Base-by-base conservation (phyloP, 2,888 invertebrate species). In the Coecobrya sp. region DNA sequence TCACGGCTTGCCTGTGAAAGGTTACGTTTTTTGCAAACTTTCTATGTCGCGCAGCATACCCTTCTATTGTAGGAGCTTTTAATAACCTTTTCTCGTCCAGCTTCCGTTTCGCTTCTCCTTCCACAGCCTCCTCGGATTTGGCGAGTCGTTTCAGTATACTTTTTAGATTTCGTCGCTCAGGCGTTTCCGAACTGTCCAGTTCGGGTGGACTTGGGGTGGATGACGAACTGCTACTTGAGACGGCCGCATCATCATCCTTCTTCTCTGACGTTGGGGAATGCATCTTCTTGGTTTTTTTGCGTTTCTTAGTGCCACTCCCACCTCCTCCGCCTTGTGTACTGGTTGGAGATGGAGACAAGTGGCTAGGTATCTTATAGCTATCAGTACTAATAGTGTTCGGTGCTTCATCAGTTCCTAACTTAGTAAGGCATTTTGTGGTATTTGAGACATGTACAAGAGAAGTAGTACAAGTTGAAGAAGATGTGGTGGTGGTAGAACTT, bases 1-100 rank as follows among this genome's bases (percentile, higher is more conserved):
- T 98, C 11, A 95, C 94, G 27, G 95, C 95, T 95, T 98, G 97
- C 93, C 97, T 96, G 96, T 98, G 98, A 96, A 98, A 98, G 93
- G 98, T 98, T 94, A 98, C 98, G 96, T 98, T 98, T 96, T 98
- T 98, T 85, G 98, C 97, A 95, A 98, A 97, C 96, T 98, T 98
- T 45, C 95, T 91, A 96, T 98, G 98, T 95, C 98, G 96, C 85
- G 98, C 98, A 92, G 98, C 98, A 96, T 98, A 98, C 0, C 98
- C 98, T 96, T 98, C 98, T 95, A 98, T 96, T 92, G 98, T 98
- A 93, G 98, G 98, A 42, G 98, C 98, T 95, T 97, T 96, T 96
- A 98, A 97, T 93, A 98, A 96, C 95, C 97, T 97, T 95, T 96
- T 97, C 89, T 97, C 96, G 95, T 97, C 97, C 27, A 62, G 62